Base-by-base conservation (phyloP, 1,140 invertebrate genomes). In the Neelides sp. region DNA sequence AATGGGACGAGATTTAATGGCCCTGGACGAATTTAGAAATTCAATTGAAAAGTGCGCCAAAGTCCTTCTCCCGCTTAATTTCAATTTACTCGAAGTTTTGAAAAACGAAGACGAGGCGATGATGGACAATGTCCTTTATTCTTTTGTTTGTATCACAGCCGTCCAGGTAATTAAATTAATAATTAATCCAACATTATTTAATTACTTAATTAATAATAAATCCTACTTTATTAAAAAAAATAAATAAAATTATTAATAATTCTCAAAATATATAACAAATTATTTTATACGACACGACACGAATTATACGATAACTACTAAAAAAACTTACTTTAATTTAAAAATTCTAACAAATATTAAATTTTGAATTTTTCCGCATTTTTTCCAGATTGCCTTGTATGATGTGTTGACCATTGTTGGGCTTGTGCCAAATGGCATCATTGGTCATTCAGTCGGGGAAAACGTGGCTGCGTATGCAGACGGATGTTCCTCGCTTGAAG, bases 391-490 rank as follows among this genome's bases (percentile, higher is more conserved):
- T 56, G 88, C 78, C 23, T 69, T 94, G 13, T 81, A 85, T 12
- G 85, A 93, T 66, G 61, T 87, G 1, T 64, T 94, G 23, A 74
- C 67, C 35, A 65, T 69, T 1, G 55, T 92, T 50, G 81, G 79
- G 15, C 73, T 94, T 15, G 74, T 80, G 51, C 78, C 80, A 3
- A 84, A 92, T 68, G 83, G 80, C 30, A 82, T 92, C 40, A 78
- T 93, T 62, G 88, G 78, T 3, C 87, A 92, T 65, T 90, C 86
- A n/a, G 83, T 85, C 1, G 85, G 85, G 20, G 84, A 88, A 68
- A 64, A 88, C n/a, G 86, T 83, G 2, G 92, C 87, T 68, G 83
- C 80, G 15, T 93, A 93, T 71, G 85, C 84, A 32, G 88, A 92
- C 68, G 85, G 83, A 1, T 82, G 80, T 49, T 73, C 91, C 48